Conservation (phyloP, 2,113 vertebrate genomes). For the Octodon degus region DNA sequence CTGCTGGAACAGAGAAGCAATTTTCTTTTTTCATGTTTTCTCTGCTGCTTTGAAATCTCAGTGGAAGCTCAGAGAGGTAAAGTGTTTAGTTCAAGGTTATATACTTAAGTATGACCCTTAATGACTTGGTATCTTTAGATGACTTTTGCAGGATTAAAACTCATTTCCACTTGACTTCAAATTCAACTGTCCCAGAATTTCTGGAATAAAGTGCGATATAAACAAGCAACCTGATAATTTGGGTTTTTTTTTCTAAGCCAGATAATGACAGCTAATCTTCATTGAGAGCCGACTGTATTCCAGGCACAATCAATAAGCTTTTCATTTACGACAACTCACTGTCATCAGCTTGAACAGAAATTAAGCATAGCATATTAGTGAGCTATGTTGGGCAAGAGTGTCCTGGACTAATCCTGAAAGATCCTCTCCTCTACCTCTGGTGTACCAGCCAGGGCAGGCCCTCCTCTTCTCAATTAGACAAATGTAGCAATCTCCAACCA, state of each 20-base stretch:
- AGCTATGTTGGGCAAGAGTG: background rate
- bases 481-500: background rate
- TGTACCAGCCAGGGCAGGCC: background rate
- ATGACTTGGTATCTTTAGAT: background rate
- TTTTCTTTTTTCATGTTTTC: constrained; percentile 41
- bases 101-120: background rate
- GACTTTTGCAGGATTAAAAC: constrained; percentile 23
- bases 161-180: background rate
- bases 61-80: background rate
- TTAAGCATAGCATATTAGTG: background rate
- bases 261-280: background rate
- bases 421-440: background rate
- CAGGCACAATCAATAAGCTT: background rate
- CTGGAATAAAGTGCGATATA: background rate
- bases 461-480: background rate
- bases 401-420: background rate
- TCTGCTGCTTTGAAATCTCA: constrained; percentile 17
- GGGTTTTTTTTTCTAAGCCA: background rate
- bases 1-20: background rate
- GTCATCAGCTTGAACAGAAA: constrained; percentile 31
- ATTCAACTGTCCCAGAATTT: constrained; percentile 28
- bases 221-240: constrained; percentile 40
- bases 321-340: background rate
- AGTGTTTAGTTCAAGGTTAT: constrained; percentile 30
- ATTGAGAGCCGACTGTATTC: background rate